Base-by-base conservation (phyloP, 2,888 invertebrate species). In the Actias luna region DNA sequence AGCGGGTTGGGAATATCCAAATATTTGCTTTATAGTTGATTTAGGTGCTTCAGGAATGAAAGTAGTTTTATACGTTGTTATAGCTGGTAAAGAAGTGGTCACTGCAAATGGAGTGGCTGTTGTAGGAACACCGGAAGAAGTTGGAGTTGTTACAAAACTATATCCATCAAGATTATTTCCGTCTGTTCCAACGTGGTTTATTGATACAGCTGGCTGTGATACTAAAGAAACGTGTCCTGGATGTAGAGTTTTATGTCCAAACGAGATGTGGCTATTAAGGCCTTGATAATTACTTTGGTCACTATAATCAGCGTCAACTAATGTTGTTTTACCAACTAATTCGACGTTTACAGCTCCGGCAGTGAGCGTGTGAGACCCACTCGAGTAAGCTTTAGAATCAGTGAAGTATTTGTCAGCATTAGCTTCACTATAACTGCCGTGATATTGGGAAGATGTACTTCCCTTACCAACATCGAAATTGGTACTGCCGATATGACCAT, bases 341-440 rank as follows among this genome's bases (percentile, higher is more conserved):
- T 88, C 93, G 16, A 92, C 90, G 69, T 92, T 93, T 0, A 93
- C 82, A 36, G 92, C 91, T 35, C 93, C 93, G 14, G 91, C 91
- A 5, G 92, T 88, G 29, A 93, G 77, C 58, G 87, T 87, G 60
- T 93, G 92, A 8, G 89, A 85, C 0, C 80, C 81, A 8, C 91
- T 90, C 42, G 87, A 85, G 27, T 81, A 82, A 2, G 83, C 86
- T 59, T 84, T 86, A 1, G 80, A 76, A 65, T 84, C 83, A 18
- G 76, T 83, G 42, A 89, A 72, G 65, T 90, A 89, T 62, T 85
- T 83, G 5, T 83, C 87, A 61, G 79, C 78, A 63, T 88, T 85
- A 0, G 77, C 79, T 63, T 77, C 82, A 63, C 84, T 82, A 63
- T 89, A 88, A 60, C 77, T 74, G 58, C 82, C 83, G n/a, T 73